phyloP scores from a whole-genome alignment of 1,140 invertebrate species.

The Pseudoatta argentina region DNA sequence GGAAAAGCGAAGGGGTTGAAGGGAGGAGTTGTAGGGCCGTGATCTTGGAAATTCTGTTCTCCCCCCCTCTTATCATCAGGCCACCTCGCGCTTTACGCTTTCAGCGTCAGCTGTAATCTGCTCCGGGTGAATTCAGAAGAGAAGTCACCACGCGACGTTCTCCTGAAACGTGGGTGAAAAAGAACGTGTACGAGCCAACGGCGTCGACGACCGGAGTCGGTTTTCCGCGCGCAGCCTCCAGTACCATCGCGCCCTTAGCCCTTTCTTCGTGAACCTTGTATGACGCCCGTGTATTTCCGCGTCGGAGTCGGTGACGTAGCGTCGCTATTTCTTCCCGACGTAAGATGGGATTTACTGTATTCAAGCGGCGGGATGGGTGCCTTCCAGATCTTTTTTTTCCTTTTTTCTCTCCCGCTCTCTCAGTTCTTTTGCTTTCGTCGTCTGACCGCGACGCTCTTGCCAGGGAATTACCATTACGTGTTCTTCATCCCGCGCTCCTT shows the following conservation, averaged over 20 bases:
- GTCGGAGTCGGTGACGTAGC: not conserved
- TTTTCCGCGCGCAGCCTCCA: constrained; percentile 17
- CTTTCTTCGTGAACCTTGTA: constrained; percentile 29
- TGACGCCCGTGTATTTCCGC: constrained; percentile 44
- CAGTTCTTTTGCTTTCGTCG: not conserved
- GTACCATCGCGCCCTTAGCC: constrained; percentile 19
- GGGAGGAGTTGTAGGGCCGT: not conserved
- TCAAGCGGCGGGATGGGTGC: constrained; percentile 11
- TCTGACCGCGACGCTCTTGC: not conserved
- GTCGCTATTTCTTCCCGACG: constrained; percentile 50
- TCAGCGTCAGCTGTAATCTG: constrained; percentile 52
- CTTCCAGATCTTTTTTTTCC: not conserved
- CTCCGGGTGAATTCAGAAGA: constrained; percentile 47
- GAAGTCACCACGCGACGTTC: constrained; percentile 12
- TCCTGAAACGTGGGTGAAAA: constrained; percentile 3
- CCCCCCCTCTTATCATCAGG: constrained; percentile 34
- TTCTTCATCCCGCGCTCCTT: constrained; percentile 22
- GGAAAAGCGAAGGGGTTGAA: not conserved
- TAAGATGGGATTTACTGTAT: constrained; percentile 54
- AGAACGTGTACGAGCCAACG: not conserved
- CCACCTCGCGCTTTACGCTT: constrained; percentile 44
- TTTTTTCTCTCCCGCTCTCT: not conserved
- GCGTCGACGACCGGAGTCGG: constrained; percentile 5
- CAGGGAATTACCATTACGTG: constrained; percentile 1
- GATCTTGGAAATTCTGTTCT: constrained; percentile 38